These are phyloP conservation scores for Tipula lateralis DNA, from an alignment of 2,888 invertebrate species.

Conservation along the genomic window DNA sequence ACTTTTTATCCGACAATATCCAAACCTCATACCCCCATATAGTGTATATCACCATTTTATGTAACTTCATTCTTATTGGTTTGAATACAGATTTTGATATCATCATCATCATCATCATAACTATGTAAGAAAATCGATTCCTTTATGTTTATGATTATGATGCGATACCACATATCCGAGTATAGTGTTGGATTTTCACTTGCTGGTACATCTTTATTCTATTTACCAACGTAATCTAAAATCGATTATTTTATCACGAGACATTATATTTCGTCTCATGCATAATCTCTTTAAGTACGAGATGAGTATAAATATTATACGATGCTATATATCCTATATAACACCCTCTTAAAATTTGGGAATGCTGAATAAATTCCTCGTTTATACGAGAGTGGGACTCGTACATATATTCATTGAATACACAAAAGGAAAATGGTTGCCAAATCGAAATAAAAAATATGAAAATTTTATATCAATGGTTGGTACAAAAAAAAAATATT, in stretches of 20 bases:
- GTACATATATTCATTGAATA: background rate
- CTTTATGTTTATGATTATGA: background rate
- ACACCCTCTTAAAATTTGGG: background rate
- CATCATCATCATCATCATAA: conserved; percentile 4
- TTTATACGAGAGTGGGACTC: no score
- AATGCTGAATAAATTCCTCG: background rate
- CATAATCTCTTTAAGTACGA: background rate
- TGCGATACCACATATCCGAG: background rate
- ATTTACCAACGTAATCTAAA: background rate
- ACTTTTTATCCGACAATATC: background rate
- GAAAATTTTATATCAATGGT: background rate
- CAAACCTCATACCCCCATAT: background rate
- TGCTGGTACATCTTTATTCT: background rate
- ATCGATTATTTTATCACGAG: background rate
- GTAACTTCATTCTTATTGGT: background rate
- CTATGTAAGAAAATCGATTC: background rate
- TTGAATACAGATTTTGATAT: background rate
- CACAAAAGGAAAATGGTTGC: background rate
- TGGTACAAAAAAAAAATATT: background rate
- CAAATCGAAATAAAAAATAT: background rate
- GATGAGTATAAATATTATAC: background rate
- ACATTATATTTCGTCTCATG: background rate
- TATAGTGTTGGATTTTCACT: background rate
- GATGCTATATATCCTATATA: background rate
- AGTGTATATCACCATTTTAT: no score